Evolutionary conservation across 2,797 vertebrate species (phyloP).

Genomic region (Lepilemur septentrionalis): DNA sequence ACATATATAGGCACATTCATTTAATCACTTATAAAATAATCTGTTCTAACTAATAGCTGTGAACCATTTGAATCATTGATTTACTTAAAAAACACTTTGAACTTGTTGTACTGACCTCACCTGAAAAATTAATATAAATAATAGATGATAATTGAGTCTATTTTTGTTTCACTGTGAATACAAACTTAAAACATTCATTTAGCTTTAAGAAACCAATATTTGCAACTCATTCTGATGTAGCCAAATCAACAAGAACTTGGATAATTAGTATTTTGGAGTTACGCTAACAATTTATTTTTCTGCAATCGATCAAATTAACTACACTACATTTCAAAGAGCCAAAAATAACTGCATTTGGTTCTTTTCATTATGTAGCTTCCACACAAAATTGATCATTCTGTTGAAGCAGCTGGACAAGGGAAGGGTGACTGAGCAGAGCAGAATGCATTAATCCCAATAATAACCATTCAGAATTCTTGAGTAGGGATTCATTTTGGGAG

Average conservation of each 20-base stretch:
- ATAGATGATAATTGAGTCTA: background rate
- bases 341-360: conserved; percentile 50
- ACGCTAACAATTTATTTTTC: conserved; percentile 14
- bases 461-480: background rate
- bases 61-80: background rate
- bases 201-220: conserved; percentile 8
- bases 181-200: background rate
- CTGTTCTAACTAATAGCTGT: background rate
- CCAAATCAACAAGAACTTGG: background rate
- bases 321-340: conserved; percentile 16
- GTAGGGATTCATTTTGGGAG: background rate
- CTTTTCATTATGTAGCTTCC: conserved; percentile 28
- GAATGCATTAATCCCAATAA: conserved; percentile 22
- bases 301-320: conserved; percentile 52
- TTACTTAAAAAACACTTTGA: background rate
- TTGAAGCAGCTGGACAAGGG: conserved; percentile 45
- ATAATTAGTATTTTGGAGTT: conserved; percentile 24
- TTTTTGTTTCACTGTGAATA: background rate
- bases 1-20: background rate
- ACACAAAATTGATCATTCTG: conserved; percentile 42
- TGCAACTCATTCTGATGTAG: background rate
- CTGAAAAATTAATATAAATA: background rate
- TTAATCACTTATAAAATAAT: background rate
- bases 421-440: conserved; percentile 17
- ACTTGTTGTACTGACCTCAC: background rate